Evolutionary conservation across 2,888 invertebrate genomes (phyloP).

Genomic region (Eugnorisma glareosa): DNA sequence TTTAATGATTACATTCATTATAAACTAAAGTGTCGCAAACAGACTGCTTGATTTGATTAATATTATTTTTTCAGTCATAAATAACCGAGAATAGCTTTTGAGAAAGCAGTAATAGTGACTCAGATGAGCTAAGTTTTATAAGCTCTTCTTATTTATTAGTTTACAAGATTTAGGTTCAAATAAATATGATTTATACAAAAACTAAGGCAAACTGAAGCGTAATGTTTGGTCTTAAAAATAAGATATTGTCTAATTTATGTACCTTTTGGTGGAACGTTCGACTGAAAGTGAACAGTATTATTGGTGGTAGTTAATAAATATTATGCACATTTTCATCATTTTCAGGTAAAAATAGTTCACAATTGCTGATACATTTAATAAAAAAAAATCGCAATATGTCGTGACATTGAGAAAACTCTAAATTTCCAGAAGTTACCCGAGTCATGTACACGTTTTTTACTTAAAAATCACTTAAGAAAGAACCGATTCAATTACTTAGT

Average conservation of each 20-base stretch:
- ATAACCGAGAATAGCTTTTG: constrained; percentile 13
- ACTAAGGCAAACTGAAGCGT: background rate
- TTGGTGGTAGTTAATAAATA: background rate
- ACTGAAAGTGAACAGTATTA: background rate
- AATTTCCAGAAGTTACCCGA: background rate
- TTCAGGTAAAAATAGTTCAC: background rate
- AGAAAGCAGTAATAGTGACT: constrained; percentile 20
- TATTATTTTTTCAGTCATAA: constrained; percentile 15
- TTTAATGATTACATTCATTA: constrained; percentile 5
- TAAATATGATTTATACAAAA: constrained; percentile 31
- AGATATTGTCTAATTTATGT: background rate
- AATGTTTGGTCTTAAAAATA: constrained; percentile 8
- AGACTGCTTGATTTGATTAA: constrained; percentile 5
- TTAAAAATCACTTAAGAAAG: background rate
- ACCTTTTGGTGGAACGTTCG: constrained; percentile 5
- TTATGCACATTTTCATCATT: background rate
- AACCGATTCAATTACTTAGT: background rate
- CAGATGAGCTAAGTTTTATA: constrained; percentile 24
- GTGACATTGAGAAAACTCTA: background rate
- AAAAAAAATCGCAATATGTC: too few relatives aligned
- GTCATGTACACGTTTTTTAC: background rate
- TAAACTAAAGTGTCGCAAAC: background rate
- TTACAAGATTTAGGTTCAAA: constrained; percentile 11
- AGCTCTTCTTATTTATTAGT: constrained; percentile 39
- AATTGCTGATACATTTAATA: background rate